A percentile compares a stretch with the other conserved stretches of the same genome.
phyloP scores from a whole-genome alignment of 2,888 invertebrate species.

The Saturnia pavonia region DNA sequence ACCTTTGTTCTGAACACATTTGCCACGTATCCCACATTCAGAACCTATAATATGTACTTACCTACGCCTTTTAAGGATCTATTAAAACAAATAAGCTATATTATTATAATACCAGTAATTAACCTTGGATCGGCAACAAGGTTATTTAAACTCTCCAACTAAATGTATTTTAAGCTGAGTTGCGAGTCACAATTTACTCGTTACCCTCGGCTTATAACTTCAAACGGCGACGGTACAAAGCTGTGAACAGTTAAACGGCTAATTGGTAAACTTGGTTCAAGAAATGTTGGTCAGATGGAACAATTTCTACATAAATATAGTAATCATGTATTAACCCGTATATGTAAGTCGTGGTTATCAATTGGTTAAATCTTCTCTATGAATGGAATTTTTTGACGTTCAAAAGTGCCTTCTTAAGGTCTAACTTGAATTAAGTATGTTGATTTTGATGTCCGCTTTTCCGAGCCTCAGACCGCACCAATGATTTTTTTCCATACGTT shows the following conservation, averaged over 20 bases:
- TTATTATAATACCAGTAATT: background rate
- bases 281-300: background rate
- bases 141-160: background rate
- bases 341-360: background rate
- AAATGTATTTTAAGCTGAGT: conserved; percentile 2
- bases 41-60: background rate
- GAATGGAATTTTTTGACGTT: no score
- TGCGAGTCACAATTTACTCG: background rate
- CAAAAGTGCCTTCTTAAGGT: no score
- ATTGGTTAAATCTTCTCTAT: no score
- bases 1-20: no score
- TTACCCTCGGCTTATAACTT: conserved; percentile 5
- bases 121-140: background rate
- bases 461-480: no score
- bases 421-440: no score
- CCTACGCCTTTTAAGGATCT: background rate
- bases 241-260: conserved; percentile 5
- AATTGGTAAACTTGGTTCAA: conserved; percentile 10
- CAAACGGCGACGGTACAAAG: conserved; percentile 1
- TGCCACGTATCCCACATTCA: no score
- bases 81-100: background rate
- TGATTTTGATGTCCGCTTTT: no score
- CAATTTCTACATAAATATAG: background rate
- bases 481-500: no score
- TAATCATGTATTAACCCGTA: background rate